Evolutionary conservation across 1,140 invertebrate genomes (phyloP), one percentile per base, ranked within the genome.

Genomic region (Sitophilus oryzae): DNA sequence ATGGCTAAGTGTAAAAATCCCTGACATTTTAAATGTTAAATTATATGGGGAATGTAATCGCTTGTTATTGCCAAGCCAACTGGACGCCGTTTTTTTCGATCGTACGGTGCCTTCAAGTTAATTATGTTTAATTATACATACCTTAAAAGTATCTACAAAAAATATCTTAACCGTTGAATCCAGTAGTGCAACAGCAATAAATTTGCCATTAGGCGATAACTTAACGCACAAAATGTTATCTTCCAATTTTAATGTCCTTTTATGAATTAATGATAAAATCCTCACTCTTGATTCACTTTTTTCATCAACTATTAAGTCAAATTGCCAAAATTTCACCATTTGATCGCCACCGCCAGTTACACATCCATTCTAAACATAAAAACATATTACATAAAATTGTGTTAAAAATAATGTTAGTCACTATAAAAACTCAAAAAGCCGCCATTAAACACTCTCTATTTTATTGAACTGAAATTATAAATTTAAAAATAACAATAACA

Each of bases 161-260:
- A 96, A 97, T 58, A 99, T 86, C 75, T 97, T 95, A 0, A 98
- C 89, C 11, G 94, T 99, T 11, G 82, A 88, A 75, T 99, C 93
- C 2, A 98, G 71, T 10, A 98, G 73, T 1, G 92, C 85, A 20
- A 92, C 91, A 4, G 93, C 94, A 14, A 99, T 70, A 61, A 93
- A 89, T 75, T 85, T 88, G 58, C 82, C 84, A 71, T 98, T 89
- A 1, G 89, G 85, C 65, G 88, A 92, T 22, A 93, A 80, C 71
- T 79, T 82, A 0, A 95, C 82, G 65, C 88, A 88, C 0, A 94
- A 72, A 35, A 96, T 86, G 50, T 81, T 81, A 64, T 98, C 93
- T 60, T 95, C 85, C 55, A 97, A 71, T 74, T 93, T 84, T 14
- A 97, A 72, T 0, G 89, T 92, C 61, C 83, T 81, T 38, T 79